A percentile compares a stretch with the other conserved stretches of the same genome.
Evolutionary conservation across 2,888 invertebrate genomes (phyloP).

Genomic region (Saturnia pavonia): DNA sequence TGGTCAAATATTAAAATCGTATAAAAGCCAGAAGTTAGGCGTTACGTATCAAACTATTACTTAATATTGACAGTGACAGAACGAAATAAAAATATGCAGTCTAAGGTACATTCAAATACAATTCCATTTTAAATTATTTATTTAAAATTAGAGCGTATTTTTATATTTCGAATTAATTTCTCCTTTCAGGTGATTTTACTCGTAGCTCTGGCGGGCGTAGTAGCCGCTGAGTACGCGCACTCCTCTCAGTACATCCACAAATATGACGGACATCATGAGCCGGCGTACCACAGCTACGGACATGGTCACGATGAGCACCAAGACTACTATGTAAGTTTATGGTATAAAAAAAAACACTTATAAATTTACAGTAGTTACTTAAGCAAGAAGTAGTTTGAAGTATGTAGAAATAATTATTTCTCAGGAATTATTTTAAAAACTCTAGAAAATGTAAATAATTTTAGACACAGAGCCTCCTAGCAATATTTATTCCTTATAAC

Average conservation of each 20-base stretch:
- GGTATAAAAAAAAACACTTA: background rate
- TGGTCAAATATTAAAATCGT: constrained; percentile 37
- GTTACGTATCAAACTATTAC: constrained; percentile 39
- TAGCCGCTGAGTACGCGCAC: constrained; percentile 35
- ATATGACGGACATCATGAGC: constrained; percentile 40
- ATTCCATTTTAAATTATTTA: background rate
- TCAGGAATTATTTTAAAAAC: no score
- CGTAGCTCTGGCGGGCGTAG: constrained; percentile 29
- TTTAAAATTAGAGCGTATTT: background rate
- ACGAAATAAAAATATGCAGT: constrained; percentile 34
- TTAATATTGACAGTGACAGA: constrained; percentile 28
- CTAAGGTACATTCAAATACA: constrained; percentile 35
- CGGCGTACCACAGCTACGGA: constrained; percentile 27
- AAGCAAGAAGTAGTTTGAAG: background rate
- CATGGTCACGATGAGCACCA: constrained; percentile 25
- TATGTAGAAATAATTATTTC: no score
- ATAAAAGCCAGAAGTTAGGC: constrained; percentile 45
- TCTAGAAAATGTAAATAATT: no score
- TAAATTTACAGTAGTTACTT: background rate
- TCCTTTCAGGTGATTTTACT: constrained; percentile 25
- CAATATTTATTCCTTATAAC: no score
- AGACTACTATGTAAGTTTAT: constrained; percentile 37
- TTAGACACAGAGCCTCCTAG: no score
- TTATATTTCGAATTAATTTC: background rate
- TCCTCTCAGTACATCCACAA: constrained; percentile 45